phyloP scores from a whole-genome alignment of 2,113 vertebrate species.

The Pedionomus torquatus region DNA sequence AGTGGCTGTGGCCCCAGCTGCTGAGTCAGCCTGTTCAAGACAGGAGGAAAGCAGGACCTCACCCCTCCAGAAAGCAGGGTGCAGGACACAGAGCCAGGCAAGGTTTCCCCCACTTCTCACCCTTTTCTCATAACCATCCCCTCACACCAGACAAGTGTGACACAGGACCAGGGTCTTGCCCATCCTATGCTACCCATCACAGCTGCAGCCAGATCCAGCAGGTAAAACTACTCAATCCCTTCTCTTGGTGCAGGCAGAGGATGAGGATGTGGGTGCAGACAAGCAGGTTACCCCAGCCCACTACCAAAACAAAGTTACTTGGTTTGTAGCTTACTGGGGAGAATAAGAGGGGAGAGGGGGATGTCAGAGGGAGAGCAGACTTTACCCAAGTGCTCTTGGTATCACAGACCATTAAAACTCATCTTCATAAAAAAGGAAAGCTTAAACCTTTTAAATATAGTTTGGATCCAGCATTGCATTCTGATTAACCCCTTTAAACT shows the following conservation, averaged over 20 bases:
- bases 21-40: constrained; percentile 14
- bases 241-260: fast-evolving
- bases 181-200: neutral
- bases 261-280: neutral
- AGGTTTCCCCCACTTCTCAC: neutral
- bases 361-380: neutral
- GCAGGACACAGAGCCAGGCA: fast-evolving
- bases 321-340: neutral
- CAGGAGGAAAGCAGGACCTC: neutral
- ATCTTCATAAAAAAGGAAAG: neutral
- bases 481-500: neutral
- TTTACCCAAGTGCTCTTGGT: neutral
- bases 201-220: neutral
- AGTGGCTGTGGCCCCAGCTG: neutral
- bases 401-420: neutral
- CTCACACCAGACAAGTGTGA: fast-evolving
- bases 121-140: neutral
- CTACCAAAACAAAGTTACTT: neutral
- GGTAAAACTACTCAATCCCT: neutral
- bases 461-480: neutral
- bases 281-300: neutral
- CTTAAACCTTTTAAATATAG: neutral
- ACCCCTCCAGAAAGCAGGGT: neutral
- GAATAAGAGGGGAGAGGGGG: fast-evolving
- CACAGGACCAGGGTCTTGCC: neutral